Conservation (phyloP, 2,888 invertebrate genomes). For the Leucania comma region DNA sequence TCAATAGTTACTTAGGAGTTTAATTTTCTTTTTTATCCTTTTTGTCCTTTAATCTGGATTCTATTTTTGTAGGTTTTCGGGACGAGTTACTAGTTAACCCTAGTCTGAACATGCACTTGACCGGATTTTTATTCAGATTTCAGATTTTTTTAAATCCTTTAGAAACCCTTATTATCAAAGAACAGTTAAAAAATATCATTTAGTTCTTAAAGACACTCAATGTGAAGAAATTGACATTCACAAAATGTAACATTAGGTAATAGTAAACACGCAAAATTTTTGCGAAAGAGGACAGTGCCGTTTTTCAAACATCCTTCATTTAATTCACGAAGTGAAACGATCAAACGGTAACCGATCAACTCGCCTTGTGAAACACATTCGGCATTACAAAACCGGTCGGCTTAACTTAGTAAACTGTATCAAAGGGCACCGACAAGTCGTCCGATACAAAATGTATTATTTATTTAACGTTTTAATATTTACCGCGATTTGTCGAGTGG, state of each 20-base stretch:
- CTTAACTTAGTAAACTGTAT: constrained; percentile 57
- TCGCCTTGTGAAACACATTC: constrained; percentile 58
- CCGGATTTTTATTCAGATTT: too few relatives aligned
- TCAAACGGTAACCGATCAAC: constrained; percentile 41
- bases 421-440: constrained; percentile 53
- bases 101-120: too few relatives aligned
- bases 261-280: constrained; percentile 42
- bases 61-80: too few relatives aligned
- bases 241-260: background rate
- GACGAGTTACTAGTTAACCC: too few relatives aligned
- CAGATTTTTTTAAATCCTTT: too few relatives aligned
- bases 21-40: too few relatives aligned
- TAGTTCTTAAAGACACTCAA: too few relatives aligned
- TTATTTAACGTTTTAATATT: constrained; percentile 70
- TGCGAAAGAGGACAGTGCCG: constrained; percentile 37
- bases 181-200: too few relatives aligned
- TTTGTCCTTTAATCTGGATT: too few relatives aligned
- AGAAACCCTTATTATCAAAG: background rate
- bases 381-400: constrained; percentile 56
- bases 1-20: too few relatives aligned
- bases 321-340: constrained; percentile 45
- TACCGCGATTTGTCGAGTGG: constrained; percentile 64
- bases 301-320: constrained; percentile 60
- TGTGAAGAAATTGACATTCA: background rate
- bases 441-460: constrained; percentile 69